Conservation (phyloP, 2,888 invertebrate species). For the Gibbula magus region DNA sequence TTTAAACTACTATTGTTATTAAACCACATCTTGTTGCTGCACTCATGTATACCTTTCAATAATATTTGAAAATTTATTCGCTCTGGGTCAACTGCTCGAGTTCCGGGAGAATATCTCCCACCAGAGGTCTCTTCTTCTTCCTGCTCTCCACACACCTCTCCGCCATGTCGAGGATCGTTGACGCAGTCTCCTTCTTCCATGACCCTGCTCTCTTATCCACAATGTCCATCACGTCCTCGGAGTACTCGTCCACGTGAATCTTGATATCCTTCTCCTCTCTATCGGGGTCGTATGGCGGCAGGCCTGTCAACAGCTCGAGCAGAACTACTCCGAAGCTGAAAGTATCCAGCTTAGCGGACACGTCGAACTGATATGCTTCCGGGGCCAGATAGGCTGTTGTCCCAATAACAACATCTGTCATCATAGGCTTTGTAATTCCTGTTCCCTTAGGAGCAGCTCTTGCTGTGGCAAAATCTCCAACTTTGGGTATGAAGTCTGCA, state of each 20-base stretch:
- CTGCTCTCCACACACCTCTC: slow-evolving; percentile 78
- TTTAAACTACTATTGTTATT: too few relatives aligned
- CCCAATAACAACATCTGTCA: slow-evolving; percentile 87
- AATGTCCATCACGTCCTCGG: slow-evolving; percentile 75
- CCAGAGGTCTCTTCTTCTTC: slow-evolving; percentile 80
- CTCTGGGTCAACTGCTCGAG: slow-evolving; percentile 31
- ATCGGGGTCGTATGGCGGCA: slow-evolving; percentile 78
- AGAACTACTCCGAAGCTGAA: slow-evolving; percentile 93
- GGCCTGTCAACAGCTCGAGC: slow-evolving; percentile 87
- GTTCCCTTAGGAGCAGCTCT: slow-evolving; percentile 76
- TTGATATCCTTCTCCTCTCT: slow-evolving; percentile 77
- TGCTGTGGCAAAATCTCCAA: slow-evolving; percentile 93
- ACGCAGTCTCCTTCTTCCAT: slow-evolving; percentile 78
- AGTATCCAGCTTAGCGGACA: slow-evolving; percentile 94
- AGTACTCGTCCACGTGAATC: slow-evolving; percentile 57
- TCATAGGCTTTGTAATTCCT: slow-evolving; percentile 68
- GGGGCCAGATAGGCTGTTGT: slow-evolving; percentile 94
- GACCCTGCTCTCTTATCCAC: slow-evolving; percentile 79
- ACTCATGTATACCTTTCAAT: too few relatives aligned
- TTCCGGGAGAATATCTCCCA: slow-evolving; percentile 72
- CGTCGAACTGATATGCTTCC: slow-evolving; percentile 83
- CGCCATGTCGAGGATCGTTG: slow-evolving; percentile 79
- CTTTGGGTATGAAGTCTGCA: slow-evolving; percentile 88
- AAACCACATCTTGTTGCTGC: too few relatives aligned
- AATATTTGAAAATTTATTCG: too few relatives aligned